A percentile compares a stretch with the other conserved stretches of the same genome.
These are phyloP conservation scores for Pempheris klunzingeri DNA, from an alignment of 2,797 vertebrate genomes.

Conservation along the genomic window DNA sequence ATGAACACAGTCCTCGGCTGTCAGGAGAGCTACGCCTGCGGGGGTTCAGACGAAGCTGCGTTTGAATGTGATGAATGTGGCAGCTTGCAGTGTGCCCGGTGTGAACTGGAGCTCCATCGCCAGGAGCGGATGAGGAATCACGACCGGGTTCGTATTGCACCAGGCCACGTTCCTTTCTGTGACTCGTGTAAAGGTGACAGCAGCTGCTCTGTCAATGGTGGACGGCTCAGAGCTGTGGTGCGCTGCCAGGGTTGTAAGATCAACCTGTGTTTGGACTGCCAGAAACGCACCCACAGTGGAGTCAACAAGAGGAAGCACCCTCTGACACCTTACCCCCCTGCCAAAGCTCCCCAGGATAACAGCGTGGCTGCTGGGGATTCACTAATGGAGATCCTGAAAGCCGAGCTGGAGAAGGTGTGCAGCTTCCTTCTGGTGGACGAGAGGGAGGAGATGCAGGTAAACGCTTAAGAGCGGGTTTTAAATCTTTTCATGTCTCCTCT, in stretches of 20 bases:
- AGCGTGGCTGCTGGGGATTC: conserved; percentile 79
- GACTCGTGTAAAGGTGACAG: conserved; percentile 92
- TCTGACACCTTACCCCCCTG: conserved; percentile 87
- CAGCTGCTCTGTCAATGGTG: conserved; percentile 73
- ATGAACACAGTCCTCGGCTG: conserved; percentile 88
- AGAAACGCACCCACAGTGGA: conserved; percentile 94
- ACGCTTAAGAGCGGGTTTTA: neutral
- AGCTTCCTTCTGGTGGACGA: conserved; percentile 98
- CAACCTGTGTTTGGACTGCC: conserved; percentile 96
- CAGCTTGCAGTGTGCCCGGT: conserved; percentile 93
- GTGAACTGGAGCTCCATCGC: conserved; percentile 94
- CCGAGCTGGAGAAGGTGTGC: conserved; percentile 91
- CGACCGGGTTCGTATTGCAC: conserved; percentile 91
- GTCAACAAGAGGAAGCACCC: conserved; percentile 95
- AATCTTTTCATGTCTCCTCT: fast-evolving
- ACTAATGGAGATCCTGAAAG: conserved; percentile 87
- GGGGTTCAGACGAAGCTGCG: conserved; percentile 92
- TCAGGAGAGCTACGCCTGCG: conserved; percentile 97
- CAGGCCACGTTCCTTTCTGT: conserved; percentile 93
- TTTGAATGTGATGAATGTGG: conserved; percentile 98
- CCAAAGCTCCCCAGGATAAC: conserved; percentile 81
- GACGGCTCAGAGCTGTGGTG: conserved; percentile 90
- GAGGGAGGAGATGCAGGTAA: conserved; percentile 97
- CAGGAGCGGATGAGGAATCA: conserved; percentile 94
- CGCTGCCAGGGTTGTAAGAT: conserved; percentile 97